These are phyloP conservation scores for Melanostoma scalare DNA, from an alignment of 2,888 invertebrate species.

Conservation along the genomic window DNA sequence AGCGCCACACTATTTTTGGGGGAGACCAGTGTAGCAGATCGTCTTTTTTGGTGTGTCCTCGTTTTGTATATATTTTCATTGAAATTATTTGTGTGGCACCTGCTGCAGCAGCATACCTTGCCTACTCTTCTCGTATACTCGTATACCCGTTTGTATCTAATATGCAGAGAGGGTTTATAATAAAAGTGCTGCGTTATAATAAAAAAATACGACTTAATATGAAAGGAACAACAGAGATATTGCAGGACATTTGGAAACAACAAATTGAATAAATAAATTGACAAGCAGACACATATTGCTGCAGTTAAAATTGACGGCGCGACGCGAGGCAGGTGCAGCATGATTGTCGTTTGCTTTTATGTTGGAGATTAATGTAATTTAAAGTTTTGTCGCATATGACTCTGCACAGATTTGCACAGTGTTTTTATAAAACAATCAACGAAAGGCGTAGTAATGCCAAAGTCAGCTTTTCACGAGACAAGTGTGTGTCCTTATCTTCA, in stretches of 20 bases:
- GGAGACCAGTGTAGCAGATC: background rate
- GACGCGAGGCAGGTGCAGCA: constrained; percentile 16
- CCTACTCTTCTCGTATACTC: too few species aligned
- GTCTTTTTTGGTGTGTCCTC: background rate
- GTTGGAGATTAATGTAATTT: constrained; percentile 8
- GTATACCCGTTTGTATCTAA: constrained; percentile 18
- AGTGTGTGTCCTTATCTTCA: too few species aligned
- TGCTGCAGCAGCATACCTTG: constrained; percentile 52
- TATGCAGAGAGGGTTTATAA: constrained; percentile 43
- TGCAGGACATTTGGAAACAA: constrained; percentile 54
- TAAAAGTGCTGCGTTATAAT: constrained; percentile 21
- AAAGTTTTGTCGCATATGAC: background rate
- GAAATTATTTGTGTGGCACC: constrained; percentile 64
- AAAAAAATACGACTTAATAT: constrained; percentile 38
- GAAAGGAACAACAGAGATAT: constrained; percentile 23
- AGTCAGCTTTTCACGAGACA: too few species aligned
- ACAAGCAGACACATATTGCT: constrained; percentile 52
- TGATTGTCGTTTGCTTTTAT: constrained; percentile 21
- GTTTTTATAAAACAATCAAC: too few species aligned
- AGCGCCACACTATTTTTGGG: background rate
- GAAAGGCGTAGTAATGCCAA: too few species aligned
- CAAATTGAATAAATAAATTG: constrained; percentile 69
- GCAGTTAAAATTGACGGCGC: constrained; percentile 28
- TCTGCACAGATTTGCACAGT: too few species aligned
- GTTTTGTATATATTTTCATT: constrained; percentile 19